Conservation (phyloP, 2,888 invertebrate species). For the Empis livida region DNA sequence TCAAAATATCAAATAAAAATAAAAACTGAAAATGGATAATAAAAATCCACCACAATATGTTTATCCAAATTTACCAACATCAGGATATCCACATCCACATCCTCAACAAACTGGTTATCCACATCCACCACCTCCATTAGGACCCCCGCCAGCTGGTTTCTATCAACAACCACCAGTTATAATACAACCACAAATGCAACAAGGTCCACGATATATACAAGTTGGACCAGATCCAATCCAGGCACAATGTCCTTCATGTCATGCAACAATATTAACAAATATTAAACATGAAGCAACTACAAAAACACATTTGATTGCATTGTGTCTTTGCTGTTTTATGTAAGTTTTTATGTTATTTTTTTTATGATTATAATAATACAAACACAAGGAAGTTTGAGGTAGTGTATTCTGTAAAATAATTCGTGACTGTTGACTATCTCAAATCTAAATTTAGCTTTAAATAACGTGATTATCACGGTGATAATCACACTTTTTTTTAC, state of each 20-base stretch:
- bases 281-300: constrained; percentile 19
- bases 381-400: too few relatives aligned
- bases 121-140: constrained; percentile 3
- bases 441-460: too few relatives aligned
- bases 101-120: constrained; percentile 4
- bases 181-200: neutral
- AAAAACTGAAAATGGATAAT: too few relatives aligned
- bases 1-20: too few relatives aligned
- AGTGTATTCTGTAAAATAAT: too few relatives aligned
- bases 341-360: constrained; percentile 23
- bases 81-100: neutral
- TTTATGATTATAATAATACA: too few relatives aligned
- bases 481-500: too few relatives aligned
- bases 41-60: neutral
- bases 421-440: too few relatives aligned
- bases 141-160: neutral
- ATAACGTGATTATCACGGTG: too few relatives aligned
- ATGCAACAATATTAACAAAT: constrained; percentile 29
- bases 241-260: constrained; percentile 33
- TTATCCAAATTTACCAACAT: neutral
- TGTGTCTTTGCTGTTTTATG: constrained; percentile 14
- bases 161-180: neutral
- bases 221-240: constrained; percentile 29
- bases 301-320: constrained; percentile 13
- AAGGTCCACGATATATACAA: neutral